phyloP scores from a whole-genome alignment of 2,888 invertebrate species.

The Lasioglossum vierecki region DNA sequence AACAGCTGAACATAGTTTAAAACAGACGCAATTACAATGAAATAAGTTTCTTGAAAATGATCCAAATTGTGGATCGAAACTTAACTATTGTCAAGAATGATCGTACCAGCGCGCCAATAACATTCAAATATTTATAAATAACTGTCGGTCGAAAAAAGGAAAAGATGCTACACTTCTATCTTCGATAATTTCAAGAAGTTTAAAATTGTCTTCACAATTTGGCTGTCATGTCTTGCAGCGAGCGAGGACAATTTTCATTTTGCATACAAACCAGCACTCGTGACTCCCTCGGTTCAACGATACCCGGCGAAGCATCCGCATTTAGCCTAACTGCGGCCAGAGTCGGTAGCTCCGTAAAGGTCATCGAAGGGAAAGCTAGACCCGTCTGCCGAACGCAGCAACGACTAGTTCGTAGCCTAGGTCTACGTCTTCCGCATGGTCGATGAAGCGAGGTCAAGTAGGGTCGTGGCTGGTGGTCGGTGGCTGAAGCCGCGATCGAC shows the following conservation, averaged over 20 bases:
- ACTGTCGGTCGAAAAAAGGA: too few relatives aligned
- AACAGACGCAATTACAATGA: too few relatives aligned
- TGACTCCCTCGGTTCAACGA: not conserved
- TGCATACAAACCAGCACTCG: not conserved
- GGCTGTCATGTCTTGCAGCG: too few relatives aligned
- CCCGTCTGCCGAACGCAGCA: constrained; percentile 27
- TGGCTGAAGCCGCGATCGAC: constrained; percentile 54
- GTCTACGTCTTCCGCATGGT: constrained; percentile 47
- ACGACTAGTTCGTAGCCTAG: constrained; percentile 39
- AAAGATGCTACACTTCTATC: not conserved
- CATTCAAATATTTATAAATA: too few relatives aligned
- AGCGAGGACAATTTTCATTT: not conserved
- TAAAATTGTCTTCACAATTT: too few relatives aligned
- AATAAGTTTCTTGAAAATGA: too few relatives aligned
- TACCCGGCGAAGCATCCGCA: too few relatives aligned
- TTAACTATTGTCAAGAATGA: too few relatives aligned
- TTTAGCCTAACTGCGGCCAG: not conserved
- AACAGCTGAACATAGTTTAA: too few relatives aligned
- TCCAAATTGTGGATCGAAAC: too few relatives aligned
- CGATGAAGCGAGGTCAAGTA: constrained; percentile 63
- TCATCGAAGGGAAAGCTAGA: constrained; percentile 27
- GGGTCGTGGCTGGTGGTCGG: constrained; percentile 51
- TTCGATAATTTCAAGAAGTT: not conserved
- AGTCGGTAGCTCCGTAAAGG: not conserved
- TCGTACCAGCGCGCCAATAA: too few relatives aligned